These are phyloP conservation scores for Schizopygopsis pylzovi DNA, from an alignment of 2,797 vertebrate genomes.

Conservation along the genomic window DNA sequence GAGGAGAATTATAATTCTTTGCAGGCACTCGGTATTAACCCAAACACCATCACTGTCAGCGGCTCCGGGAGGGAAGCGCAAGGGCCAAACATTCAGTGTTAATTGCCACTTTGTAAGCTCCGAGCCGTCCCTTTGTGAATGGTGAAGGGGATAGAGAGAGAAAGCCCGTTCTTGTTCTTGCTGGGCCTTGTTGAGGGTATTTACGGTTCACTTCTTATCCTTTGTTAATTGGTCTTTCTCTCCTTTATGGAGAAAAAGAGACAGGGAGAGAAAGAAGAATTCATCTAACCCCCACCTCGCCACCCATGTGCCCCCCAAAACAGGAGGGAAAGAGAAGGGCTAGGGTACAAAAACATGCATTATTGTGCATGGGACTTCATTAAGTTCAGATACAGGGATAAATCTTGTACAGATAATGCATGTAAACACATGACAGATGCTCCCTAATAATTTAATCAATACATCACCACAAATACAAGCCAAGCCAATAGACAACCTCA, in stretches of 20 bases:
- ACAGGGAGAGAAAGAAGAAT: constrained; percentile 66
- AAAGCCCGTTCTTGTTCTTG: constrained; percentile 77
- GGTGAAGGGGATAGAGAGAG: constrained; percentile 65
- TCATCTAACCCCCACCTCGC: constrained; percentile 72
- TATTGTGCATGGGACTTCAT: constrained; percentile 26
- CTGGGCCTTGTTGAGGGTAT: constrained; percentile 83
- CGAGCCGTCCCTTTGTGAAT: constrained; percentile 82
- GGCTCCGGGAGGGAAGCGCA: constrained; percentile 81
- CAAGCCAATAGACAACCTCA: not conserved
- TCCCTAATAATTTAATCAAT: constrained; percentile 45
- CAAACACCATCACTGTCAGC: constrained; percentile 86
- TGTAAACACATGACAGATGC: constrained; percentile 9
- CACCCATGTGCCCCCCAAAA: constrained; percentile 69
- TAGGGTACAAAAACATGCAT: constrained; percentile 3
- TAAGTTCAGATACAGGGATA: constrained; percentile 34
- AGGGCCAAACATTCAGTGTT: constrained; percentile 86
- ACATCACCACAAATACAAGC: constrained; percentile 11
- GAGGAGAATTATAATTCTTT: constrained; percentile 85
- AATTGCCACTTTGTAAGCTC: constrained; percentile 87
- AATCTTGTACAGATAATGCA: constrained; percentile 33
- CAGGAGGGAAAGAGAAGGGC: constrained; percentile 49
- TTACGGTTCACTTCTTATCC: constrained; percentile 87
- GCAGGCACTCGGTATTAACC: constrained; percentile 87
- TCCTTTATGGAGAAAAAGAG: constrained; percentile 69
- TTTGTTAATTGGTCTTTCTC: constrained; percentile 85